These are phyloP conservation scores for Pangasianodon hypophthalmus DNA, from an alignment of 2,113 vertebrate species.

Conservation along the genomic window DNA sequence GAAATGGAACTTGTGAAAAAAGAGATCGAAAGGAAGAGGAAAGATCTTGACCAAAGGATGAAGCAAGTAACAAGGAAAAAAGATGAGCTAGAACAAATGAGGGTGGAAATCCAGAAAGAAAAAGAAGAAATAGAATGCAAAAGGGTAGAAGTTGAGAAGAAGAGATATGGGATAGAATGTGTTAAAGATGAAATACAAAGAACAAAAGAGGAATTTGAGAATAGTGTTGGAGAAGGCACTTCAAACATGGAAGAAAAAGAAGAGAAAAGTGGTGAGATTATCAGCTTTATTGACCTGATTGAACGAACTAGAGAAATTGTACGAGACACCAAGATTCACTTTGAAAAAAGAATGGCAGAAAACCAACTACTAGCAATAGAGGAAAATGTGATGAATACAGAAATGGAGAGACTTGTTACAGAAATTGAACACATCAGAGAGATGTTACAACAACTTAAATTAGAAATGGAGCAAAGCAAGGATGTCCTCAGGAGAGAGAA, in stretches of 20 bases:
- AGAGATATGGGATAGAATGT: constrained; percentile 47
- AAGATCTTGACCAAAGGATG: constrained; percentile 50
- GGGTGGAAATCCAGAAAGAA: constrained; percentile 44
- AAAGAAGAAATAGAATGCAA: constrained; percentile 53
- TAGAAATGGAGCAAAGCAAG: constrained; percentile 46
- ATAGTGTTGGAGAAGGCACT: constrained; percentile 31
- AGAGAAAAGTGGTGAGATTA: constrained; percentile 45
- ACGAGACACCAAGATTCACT: constrained; percentile 33
- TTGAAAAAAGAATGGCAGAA: constrained; percentile 37
- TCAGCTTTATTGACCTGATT: constrained; percentile 38
- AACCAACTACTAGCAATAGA: constrained; percentile 8
- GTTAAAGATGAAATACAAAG: constrained; percentile 51
- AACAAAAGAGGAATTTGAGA: constrained; percentile 49
- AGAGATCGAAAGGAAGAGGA: constrained; percentile 52
- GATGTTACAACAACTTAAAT: constrained; percentile 41
- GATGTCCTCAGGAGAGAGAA: constrained; percentile 35
- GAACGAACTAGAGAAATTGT: constrained; percentile 53
- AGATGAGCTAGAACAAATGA: constrained; percentile 46
- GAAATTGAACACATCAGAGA: constrained; percentile 50
- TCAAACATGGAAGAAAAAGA: constrained; percentile 41
- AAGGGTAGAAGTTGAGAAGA: constrained; percentile 40
- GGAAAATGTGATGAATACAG: constrained; percentile 45
- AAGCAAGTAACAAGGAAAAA: constrained; percentile 46
- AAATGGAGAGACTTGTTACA: constrained; percentile 45
- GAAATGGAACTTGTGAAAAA: constrained; percentile 55